Evolutionary conservation across 2,113 vertebrate genomes (phyloP), one percentile per base, ranked within the genome.

Genomic region (Mesocricetus auratus): DNA sequence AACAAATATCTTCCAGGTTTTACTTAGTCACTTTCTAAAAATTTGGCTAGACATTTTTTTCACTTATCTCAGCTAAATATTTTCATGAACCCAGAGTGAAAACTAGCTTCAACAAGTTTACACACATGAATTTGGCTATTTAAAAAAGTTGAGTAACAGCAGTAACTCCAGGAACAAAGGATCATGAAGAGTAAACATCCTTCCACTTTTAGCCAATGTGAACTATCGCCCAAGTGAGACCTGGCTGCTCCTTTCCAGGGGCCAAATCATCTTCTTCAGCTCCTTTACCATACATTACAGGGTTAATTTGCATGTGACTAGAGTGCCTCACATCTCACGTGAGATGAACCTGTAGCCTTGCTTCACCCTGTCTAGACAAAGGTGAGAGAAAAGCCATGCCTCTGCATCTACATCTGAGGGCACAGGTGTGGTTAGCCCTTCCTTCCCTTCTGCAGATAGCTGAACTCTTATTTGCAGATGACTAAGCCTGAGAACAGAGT

Each of bases 1-100:
- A 78, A 53, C 33, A 33, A 50, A 33, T 45, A 42, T 82, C 31
- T 86, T 42, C 29, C 64, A 85, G 21, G 11, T 4, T 11, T 11
- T 98, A 97, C 98, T 98, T 97, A 98, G 96, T 98, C 92, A 97
- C 88, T 53, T 97, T 64, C 93, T 82, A 94, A 50, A 97, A 96
- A 58, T 94, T 78, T 93, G 96, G 86, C 95, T 97, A 96, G 91
- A 91, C 92, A 64, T 78, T 15, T 79, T 75, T 91, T 92, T 92
- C 39, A 85, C 53, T 93, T 78, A 39, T 73, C 12, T 94, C 39
- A 96, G 92, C 86, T 97, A 95, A 82, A 91, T 83, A 97, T 74
- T 36, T 89, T 96, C 91, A 93, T 11, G 58, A 79, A 81, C 68
- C 3, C 74, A 96, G 58, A 97, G 96, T 90, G 88, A 15, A 16